Evolutionary conservation across 2,888 invertebrate species (phyloP).

Genomic region (Oscheius sp.): DNA sequence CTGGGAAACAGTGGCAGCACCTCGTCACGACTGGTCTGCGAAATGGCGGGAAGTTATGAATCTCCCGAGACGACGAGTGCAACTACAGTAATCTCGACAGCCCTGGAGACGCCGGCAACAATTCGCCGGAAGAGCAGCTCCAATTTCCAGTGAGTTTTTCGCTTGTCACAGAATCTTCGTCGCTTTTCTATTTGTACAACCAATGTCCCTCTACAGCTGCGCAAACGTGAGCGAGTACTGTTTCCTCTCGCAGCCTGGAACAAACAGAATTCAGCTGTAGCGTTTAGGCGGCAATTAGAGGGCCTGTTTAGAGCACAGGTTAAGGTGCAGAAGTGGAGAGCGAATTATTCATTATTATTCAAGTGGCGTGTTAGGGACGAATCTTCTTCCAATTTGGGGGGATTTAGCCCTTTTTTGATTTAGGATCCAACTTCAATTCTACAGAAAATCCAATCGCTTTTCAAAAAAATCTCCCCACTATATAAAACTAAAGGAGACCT

Average conservation of each 20-base stretch:
- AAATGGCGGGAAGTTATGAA: slow-evolving; percentile 31
- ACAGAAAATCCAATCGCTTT: no score
- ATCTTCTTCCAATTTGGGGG: no score
- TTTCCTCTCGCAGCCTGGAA: not conserved
- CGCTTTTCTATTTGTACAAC: slow-evolving; percentile 11
- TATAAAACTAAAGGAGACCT: no score
- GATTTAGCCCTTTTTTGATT: no score
- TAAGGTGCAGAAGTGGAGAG: not conserved
- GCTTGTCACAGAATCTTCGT: not conserved
- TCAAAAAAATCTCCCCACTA: no score
- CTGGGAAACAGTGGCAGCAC: slow-evolving; percentile 16
- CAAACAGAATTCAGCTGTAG: slow-evolving; percentile 1
- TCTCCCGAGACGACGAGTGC: slow-evolving; percentile 31
- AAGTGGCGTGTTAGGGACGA: not conserved
- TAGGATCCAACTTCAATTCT: no score
- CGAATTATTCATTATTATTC: not conserved
- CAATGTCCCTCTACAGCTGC: slow-evolving; percentile 8
- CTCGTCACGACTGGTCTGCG: slow-evolving; percentile 22
- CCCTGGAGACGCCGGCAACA: slow-evolving; percentile 35
- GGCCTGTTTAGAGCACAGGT: not conserved
- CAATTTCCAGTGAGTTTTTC: slow-evolving; percentile 47
- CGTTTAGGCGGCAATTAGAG: not conserved
- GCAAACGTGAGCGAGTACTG: slow-evolving; percentile 17
- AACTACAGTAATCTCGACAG: slow-evolving; percentile 41
- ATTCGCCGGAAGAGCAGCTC: slow-evolving; percentile 41